Percentiles rank a stretch among this genome's conserved stretches.
Evolutionary conservation across 2,113 vertebrate genomes (phyloP).

Genomic region (Camelus dromedarius): DNA sequence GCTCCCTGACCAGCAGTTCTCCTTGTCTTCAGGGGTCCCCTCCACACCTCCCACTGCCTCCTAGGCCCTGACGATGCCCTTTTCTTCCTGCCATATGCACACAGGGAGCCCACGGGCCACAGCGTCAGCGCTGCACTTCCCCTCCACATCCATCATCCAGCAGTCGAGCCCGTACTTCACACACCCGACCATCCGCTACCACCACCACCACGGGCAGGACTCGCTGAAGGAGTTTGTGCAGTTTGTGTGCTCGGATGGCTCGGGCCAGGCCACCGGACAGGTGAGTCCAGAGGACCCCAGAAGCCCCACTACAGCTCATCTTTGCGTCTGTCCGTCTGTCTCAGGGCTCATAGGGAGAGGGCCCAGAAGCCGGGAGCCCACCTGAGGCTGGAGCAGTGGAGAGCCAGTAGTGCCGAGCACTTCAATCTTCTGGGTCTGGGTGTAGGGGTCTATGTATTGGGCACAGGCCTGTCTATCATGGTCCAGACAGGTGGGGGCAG

Average conservation of each 20-base stretch:
- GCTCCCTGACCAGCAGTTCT: not conserved
- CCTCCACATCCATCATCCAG: conserved; percentile 98
- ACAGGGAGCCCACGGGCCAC: conserved; percentile 97
- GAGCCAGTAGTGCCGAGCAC: not conserved
- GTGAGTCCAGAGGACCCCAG: conserved; percentile 86
- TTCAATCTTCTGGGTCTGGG: not conserved
- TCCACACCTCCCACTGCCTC: accelerated
- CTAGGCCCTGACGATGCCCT: conserved; percentile 49
- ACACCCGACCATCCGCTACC: conserved; percentile 98
- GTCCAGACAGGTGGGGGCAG: not conserved
- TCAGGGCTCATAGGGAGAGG: conserved; percentile 51
- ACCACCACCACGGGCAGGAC: conserved; percentile 96
- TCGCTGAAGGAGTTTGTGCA: conserved; percentile 98
- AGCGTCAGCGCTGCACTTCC: conserved; percentile 97
- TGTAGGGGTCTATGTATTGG: not conserved
- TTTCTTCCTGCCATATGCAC: conserved; percentile 6
- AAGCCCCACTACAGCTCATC: conserved; percentile 53
- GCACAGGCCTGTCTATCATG: not conserved
- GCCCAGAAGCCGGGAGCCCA: not conserved
- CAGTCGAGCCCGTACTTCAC: conserved; percentile 98
- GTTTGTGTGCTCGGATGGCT: conserved; percentile 97
- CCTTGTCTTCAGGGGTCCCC: not conserved
- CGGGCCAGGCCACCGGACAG: conserved; percentile 94
- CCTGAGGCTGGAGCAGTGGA: conserved; percentile 15
- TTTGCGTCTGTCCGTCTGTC: conserved; percentile 56